These are phyloP conservation scores for Abrostola tripartita DNA, from an alignment of 2,888 invertebrate species.

Conservation along the genomic window DNA sequence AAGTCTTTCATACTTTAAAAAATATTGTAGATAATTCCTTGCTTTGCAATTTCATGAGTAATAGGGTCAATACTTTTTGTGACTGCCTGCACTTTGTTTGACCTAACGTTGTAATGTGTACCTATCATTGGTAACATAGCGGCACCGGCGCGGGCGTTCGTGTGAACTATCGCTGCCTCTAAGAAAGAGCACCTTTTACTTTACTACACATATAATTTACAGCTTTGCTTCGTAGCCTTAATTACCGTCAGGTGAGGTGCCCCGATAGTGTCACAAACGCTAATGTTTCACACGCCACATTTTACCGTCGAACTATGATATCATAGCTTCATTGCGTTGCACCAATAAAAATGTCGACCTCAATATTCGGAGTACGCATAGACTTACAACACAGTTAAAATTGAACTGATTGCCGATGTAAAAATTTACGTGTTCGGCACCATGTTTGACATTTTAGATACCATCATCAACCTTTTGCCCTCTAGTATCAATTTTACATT, in stretches of 20 bases:
- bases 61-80: background rate
- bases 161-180: conserved; percentile 5
- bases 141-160: background rate
- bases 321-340: conserved; percentile 61
- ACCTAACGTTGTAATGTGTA: background rate
- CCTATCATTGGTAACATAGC: background rate
- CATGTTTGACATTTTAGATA: conserved; percentile 74
- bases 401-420: conserved; percentile 62
- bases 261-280: conserved; percentile 24
- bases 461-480: conserved; percentile 73
- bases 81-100: background rate
- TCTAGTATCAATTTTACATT: conserved; percentile 45
- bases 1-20: too few species aligned
- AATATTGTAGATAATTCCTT: too few species aligned
- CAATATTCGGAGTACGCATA: conserved; percentile 58
- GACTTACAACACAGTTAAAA: conserved; percentile 64
- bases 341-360: conserved; percentile 72
- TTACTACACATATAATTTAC: conserved; percentile 20
- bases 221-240: conserved; percentile 34
- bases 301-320: conserved; percentile 64
- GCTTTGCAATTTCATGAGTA: too few species aligned
- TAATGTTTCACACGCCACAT: conserved; percentile 58
- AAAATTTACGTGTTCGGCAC: conserved; percentile 25
- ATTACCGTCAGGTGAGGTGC: conserved; percentile 27
- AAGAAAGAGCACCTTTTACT: conserved; percentile 8